Conservation (phyloP, 2,113 vertebrate genomes). For the Panthera uncia region DNA sequence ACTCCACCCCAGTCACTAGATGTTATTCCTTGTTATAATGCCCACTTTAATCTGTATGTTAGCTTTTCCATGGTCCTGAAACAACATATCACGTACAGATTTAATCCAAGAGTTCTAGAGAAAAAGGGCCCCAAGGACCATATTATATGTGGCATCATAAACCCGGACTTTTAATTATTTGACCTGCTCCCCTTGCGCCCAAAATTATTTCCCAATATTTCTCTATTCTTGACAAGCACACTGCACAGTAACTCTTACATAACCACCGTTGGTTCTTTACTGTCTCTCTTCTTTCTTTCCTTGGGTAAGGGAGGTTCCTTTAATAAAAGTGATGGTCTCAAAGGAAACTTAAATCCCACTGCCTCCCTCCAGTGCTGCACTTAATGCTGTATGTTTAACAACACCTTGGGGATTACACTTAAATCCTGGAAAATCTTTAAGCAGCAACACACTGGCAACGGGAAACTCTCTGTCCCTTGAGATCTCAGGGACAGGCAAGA, state of each 20-base stretch:
- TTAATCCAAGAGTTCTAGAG: not conserved
- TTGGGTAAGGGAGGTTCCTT: constrained; percentile 38
- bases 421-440: constrained; percentile 73
- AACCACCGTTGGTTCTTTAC: constrained; percentile 44
- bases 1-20: not conserved
- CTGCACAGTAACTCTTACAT: constrained; percentile 40
- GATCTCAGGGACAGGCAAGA: not conserved
- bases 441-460: constrained; percentile 51
- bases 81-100: not conserved
- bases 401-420: constrained; percentile 71
- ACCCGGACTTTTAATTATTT: constrained; percentile 10
- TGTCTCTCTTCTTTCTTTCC: constrained; percentile 34
- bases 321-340: constrained; percentile 72
- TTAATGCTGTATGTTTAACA: constrained; percentile 71
- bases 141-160: not conserved
- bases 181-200: not conserved
- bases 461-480: constrained; percentile 51
- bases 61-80: not conserved
- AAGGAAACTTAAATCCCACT: constrained; percentile 69
- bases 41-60: not conserved
- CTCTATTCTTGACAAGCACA: constrained; percentile 15
- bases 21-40: not conserved
- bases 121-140: not conserved
- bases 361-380: constrained; percentile 60
- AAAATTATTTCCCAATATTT: not conserved